These are phyloP conservation scores for Ichneumoninae sp. DNA, from an alignment of 2,888 invertebrate species.

Conservation along the genomic window DNA sequence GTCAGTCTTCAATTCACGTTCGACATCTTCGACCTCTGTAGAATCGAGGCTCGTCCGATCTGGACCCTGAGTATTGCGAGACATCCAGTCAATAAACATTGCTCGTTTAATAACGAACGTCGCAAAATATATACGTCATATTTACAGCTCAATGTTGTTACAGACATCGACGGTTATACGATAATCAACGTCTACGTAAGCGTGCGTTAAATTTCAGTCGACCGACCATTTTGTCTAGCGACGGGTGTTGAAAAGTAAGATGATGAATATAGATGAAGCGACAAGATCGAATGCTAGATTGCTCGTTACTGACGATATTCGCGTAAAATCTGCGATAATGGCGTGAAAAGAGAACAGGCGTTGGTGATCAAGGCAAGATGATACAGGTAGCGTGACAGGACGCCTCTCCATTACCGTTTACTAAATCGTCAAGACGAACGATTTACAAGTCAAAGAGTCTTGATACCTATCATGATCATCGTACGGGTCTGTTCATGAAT, in stretches of 20 bases:
- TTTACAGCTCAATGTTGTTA: conserved; percentile 4
- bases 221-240: conserved; percentile 5
- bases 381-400: not conserved
- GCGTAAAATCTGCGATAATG: not conserved
- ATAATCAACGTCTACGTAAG: conserved; percentile 27
- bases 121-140: not conserved
- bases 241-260: not conserved
- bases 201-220: conserved; percentile 32
- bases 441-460: not conserved
- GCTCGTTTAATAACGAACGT: not conserved
- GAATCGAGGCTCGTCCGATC: conserved; percentile 76
- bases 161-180: conserved; percentile 1
- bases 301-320: conserved; percentile 3
- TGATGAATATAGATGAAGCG: conserved; percentile 1
- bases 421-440: not conserved
- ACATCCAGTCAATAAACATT: not conserved
- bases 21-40: conserved; percentile 74
- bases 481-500: not conserved
- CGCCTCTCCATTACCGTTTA: not conserved
- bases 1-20: conserved; percentile 71
- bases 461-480: not conserved
- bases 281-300: conserved; percentile 10
- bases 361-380: not conserved
- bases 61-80: conserved; percentile 69
- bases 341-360: not conserved